These are phyloP conservation scores for Laupala kohalensis DNA, from an alignment of 1,140 invertebrate genomes.

Conservation along the genomic window DNA sequence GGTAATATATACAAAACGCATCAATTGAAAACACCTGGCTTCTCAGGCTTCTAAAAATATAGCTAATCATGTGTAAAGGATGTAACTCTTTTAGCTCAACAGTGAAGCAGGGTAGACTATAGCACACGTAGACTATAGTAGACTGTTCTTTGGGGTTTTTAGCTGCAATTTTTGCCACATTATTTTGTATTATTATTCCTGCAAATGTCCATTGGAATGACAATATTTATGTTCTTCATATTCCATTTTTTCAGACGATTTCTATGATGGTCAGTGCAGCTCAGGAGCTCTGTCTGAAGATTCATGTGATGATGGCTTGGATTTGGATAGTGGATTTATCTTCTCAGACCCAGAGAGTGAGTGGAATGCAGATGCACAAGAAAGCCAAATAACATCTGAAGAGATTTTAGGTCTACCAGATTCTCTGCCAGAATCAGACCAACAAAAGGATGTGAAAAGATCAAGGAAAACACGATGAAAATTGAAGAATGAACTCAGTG, in stretches of 20 bases:
- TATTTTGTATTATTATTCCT: too few relatives aligned
- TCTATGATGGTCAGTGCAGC: constrained; percentile 19
- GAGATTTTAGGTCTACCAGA: constrained; percentile 16
- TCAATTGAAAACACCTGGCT: too few relatives aligned
- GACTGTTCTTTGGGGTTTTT: too few relatives aligned
- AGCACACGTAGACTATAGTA: too few relatives aligned
- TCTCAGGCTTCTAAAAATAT: too few relatives aligned
- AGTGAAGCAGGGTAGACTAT: too few relatives aligned
- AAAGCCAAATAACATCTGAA: constrained; percentile 14
- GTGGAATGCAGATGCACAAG: constrained; percentile 27
- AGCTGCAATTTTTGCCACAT: too few relatives aligned
- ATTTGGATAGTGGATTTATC: constrained; percentile 29
- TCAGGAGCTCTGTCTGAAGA: constrained; percentile 27
- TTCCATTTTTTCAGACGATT: constrained; percentile 12
- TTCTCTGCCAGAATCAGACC: constrained; percentile 33
- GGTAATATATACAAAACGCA: too few relatives aligned
- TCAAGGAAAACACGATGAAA: neutral
- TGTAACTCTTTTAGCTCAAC: too few relatives aligned
- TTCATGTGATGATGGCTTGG: constrained; percentile 28
- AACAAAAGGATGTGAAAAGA: constrained; percentile 15
- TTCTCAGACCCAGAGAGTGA: constrained; percentile 46
- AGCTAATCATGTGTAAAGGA: too few relatives aligned
- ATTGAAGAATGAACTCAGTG: neutral
- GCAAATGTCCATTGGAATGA: too few relatives aligned
- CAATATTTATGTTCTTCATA: too few relatives aligned